These are phyloP conservation scores for Phyllostomus hastatus DNA, from an alignment of 2,113 vertebrate species.

Conservation along the genomic window DNA sequence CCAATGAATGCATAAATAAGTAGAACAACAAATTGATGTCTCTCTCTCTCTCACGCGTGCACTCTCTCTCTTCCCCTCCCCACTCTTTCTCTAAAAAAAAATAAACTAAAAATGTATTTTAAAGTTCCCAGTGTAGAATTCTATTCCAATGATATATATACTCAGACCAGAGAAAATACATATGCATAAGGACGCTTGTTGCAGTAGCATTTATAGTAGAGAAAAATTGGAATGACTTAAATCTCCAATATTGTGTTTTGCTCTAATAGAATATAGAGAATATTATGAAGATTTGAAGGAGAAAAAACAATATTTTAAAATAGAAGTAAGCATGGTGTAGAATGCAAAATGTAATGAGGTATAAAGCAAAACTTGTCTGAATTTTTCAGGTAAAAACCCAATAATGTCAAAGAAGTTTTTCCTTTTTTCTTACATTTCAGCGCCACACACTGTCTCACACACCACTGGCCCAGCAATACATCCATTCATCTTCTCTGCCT, in stretches of 20 bases:
- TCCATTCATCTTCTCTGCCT: constrained; percentile 51
- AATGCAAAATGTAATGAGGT: neutral
- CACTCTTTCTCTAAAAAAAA: too few relatives aligned
- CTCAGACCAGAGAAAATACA: constrained; percentile 30
- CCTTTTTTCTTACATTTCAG: neutral
- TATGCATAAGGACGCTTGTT: neutral
- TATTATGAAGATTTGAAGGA: neutral
- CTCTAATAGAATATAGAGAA: neutral
- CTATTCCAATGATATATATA: neutral
- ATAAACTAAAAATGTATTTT: too few relatives aligned
- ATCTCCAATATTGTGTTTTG: neutral
- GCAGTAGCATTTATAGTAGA: neutral
- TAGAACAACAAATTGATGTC: too few relatives aligned
- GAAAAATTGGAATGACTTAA: constrained; percentile 29
- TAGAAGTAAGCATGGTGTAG: neutral
- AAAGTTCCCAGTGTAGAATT: neutral
- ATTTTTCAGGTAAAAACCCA: neutral
- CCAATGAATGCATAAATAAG: too few relatives aligned
- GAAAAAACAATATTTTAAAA: constrained; percentile 36
- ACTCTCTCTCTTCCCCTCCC: too few relatives aligned
- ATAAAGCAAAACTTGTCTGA: constrained; percentile 12
- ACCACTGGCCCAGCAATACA: neutral
- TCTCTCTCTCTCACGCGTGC: too few relatives aligned
- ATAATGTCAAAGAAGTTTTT: constrained; percentile 6
- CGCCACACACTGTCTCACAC: neutral